A percentile compares a stretch with the other conserved stretches of the same genome.
Evolutionary conservation across 2,113 vertebrate species (phyloP).

Genomic region (Epinephelus cyanopodus): DNA sequence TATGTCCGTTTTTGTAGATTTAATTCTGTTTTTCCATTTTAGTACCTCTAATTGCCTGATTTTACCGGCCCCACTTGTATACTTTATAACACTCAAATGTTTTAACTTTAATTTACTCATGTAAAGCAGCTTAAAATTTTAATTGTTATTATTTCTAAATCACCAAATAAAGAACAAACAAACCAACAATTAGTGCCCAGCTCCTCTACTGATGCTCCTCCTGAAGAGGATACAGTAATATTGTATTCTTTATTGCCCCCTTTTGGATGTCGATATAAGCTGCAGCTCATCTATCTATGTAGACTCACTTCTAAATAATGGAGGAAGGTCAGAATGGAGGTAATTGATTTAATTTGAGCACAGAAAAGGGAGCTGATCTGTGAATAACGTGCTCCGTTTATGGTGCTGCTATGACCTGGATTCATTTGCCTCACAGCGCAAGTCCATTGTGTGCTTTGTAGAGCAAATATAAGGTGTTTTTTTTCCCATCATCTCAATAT

Average conservation of each 20-base stretch:
- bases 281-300: slow-evolving; percentile 21
- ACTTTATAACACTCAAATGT: not conserved
- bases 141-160: slow-evolving; percentile 13
- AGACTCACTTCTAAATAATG: slow-evolving; percentile 34
- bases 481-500: slow-evolving; percentile 1
- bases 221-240: not conserved
- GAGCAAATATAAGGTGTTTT: slow-evolving; percentile 27
- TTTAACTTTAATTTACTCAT: not conserved
- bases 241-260: slow-evolving; percentile 24
- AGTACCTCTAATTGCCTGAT: not conserved
- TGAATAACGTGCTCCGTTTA: slow-evolving; percentile 67
- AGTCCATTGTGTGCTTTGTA: slow-evolving; percentile 18
- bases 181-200: not conserved
- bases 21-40: not conserved
- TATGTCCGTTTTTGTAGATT: not conserved
- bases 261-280: not conserved
- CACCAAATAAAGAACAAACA: not conserved
- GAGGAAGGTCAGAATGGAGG: slow-evolving; percentile 49
- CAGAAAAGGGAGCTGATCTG: slow-evolving; percentile 58
- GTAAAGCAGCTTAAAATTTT: not conserved
- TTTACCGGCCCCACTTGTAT: not conserved
- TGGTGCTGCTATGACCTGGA: slow-evolving; percentile 49
- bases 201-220: not conserved
- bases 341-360: slow-evolving; percentile 68
- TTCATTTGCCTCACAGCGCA: slow-evolving; percentile 54